phyloP scores from a whole-genome alignment of 2,797 vertebrate species.

The Ambastaia sidthimunki region DNA sequence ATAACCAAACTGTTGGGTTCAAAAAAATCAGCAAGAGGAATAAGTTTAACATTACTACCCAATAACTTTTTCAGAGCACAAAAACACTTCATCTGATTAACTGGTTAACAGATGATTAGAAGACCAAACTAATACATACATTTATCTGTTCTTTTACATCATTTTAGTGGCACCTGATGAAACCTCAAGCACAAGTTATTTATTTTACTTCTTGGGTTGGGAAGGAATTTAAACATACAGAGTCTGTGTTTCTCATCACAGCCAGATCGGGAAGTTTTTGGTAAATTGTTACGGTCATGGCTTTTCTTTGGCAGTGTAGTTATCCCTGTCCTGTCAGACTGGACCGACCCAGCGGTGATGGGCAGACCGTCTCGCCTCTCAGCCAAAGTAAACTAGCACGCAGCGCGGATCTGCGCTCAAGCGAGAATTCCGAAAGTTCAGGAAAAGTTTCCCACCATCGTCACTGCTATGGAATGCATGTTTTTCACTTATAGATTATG shows the following conservation, averaged over 20 bases:
- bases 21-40: conserved; percentile 4
- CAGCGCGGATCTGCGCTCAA: not conserved
- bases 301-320: conserved; percentile 16
- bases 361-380: conserved; percentile 1
- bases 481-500: not conserved
- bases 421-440: conserved; percentile 9
- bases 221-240: not conserved
- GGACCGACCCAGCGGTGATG: not conserved
- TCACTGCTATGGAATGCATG: not conserved
- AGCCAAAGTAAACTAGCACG: conserved; percentile 4
- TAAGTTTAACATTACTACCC: conserved; percentile 2
- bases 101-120: not conserved
- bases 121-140: not conserved
- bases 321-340: not conserved
- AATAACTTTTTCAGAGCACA: not conserved
- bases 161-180: not conserved
- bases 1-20: conserved; percentile 6
- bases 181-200: too few relatives aligned
- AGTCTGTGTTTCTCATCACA: conserved; percentile 7
- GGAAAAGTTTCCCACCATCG: not conserved
- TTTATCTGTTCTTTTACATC: not conserved
- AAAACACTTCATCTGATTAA: not conserved
- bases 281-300: conserved; percentile 2
- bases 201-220: too few relatives aligned
- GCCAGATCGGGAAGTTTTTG: not conserved